phyloP scores from a whole-genome alignment of 2,797 vertebrate genomes.

The Psittacula echo region DNA sequence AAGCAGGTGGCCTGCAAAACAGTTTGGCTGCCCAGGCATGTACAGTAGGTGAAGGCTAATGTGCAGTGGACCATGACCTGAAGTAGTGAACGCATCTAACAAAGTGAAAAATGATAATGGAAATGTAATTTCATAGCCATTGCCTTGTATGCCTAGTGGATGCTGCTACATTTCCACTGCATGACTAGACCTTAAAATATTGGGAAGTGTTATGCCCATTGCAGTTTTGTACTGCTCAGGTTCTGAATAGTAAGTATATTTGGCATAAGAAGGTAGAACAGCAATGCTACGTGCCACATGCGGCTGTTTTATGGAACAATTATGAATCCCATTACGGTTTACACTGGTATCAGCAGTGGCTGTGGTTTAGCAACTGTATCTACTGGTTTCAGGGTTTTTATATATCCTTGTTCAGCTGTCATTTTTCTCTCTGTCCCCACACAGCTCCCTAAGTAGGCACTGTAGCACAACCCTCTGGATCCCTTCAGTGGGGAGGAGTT shows the following conservation, averaged over 20 bases:
- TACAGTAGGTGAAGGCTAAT: neutral
- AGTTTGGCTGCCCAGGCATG: neutral
- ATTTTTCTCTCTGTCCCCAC: neutral
- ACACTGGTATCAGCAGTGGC: neutral
- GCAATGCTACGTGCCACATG: neutral
- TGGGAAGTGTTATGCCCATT: neutral
- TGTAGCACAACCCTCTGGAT: neutral
- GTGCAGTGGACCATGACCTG: neutral
- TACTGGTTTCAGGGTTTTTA: neutral
- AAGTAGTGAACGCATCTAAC: neutral
- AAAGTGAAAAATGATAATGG: neutral
- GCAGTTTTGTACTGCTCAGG: neutral
- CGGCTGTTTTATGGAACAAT: neutral
- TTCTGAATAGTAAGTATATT: neutral
- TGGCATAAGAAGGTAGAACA: neutral
- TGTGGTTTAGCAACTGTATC: neutral
- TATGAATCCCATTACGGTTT: fast-evolving
- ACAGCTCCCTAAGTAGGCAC: neutral
- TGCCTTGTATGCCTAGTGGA: neutral
- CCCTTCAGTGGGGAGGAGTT: neutral
- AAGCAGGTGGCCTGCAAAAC: neutral
- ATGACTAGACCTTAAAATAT: neutral
- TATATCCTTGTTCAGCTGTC: neutral
- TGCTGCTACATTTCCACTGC: neutral
- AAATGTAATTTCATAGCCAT: neutral